phyloP scores from a whole-genome alignment of 2,888 invertebrate genomes.

The Caenorhabditis macrosperma region DNA sequence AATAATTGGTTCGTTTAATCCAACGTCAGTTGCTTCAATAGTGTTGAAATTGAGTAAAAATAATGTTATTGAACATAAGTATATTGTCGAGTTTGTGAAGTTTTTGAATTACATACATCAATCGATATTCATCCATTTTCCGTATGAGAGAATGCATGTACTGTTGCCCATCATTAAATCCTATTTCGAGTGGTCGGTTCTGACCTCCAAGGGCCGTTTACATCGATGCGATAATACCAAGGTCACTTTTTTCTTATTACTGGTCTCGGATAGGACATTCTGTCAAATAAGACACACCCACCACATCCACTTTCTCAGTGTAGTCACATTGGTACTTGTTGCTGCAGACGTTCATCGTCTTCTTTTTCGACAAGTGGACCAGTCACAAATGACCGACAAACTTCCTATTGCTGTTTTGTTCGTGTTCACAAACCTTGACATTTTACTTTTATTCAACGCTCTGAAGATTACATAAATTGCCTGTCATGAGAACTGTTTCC shows the following conservation, averaged over 20 bases:
- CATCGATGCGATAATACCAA: slow-evolving; percentile 48
- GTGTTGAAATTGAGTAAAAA: too few species aligned
- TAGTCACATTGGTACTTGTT: neutral
- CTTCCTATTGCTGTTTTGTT: too few species aligned
- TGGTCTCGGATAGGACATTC: slow-evolving; percentile 47
- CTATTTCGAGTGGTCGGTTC: slow-evolving; percentile 22
- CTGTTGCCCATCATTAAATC: neutral
- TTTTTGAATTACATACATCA: too few species aligned
- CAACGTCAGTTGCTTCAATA: too few species aligned
- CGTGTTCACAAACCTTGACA: too few species aligned
- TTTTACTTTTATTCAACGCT: too few species aligned
- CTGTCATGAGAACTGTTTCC: slow-evolving; percentile 2
- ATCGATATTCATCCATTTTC: too few species aligned
- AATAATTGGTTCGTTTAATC: too few species aligned
- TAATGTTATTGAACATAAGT: too few species aligned
- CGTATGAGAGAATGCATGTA: neutral
- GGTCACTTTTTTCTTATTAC: slow-evolving; percentile 44
- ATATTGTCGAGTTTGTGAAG: too few species aligned
- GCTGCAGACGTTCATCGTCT: neutral
- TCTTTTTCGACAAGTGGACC: slow-evolving; percentile 13
- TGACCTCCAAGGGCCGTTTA: slow-evolving; percentile 49
- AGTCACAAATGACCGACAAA: too few species aligned
- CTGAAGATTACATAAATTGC: too few species aligned
- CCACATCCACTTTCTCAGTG: slow-evolving; percentile 4
- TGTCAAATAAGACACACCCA: slow-evolving; percentile 24